Base-by-base conservation (phyloP, 1,140 invertebrate species). In the Heliconius hewitsoni region DNA sequence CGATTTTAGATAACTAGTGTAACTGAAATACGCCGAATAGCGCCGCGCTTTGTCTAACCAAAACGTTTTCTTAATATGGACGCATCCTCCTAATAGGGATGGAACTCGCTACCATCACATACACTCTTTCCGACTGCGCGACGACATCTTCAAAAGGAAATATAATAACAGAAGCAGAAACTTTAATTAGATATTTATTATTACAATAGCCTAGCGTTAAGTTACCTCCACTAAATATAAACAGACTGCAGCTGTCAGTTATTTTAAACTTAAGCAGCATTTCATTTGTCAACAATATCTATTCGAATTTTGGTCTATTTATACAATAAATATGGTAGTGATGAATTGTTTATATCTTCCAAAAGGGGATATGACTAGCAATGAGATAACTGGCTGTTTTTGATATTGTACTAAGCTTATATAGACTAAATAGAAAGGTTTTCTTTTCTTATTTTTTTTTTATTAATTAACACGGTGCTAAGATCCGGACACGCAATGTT, bases 271-370 rank as follows among this genome's bases (percentile, higher is more conserved):
- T 2, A 66, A 80, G 77, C 1, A 16, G 3, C 60, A 11, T 30
- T 66, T 27, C 60, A 74, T 46, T 55, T 74, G 73, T 74, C 42
- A 52, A 74, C 73, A 74, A 52, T 2, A 18, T 55, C 46, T 74
- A 37, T 74, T 74, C 34, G 5, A 52, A 19, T 74, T 74, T 74
- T 37, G 50, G 23, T 55, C 37, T 42, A 52, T 55, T 52, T 74
- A 66, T 66, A 66, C 23, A 16, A 30, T 8, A 11, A 66, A 66
- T 66, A 30, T 66, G 23, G 60, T 66, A 1, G 23, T 57, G 55
- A 57, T 57, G 50, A 57, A 27, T 23, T 23, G 55, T 19, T n/a
- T 23, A 60, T 23, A 60, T 8, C 55, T 60, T 60, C n/a, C 60
- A 66, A n/a, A 11, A 23, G 55, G n/a, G 60, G 60, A 66, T 16